These are phyloP conservation scores for Thinocorus orbignyianus DNA, from an alignment of 2,113 vertebrate genomes.

Conservation along the genomic window DNA sequence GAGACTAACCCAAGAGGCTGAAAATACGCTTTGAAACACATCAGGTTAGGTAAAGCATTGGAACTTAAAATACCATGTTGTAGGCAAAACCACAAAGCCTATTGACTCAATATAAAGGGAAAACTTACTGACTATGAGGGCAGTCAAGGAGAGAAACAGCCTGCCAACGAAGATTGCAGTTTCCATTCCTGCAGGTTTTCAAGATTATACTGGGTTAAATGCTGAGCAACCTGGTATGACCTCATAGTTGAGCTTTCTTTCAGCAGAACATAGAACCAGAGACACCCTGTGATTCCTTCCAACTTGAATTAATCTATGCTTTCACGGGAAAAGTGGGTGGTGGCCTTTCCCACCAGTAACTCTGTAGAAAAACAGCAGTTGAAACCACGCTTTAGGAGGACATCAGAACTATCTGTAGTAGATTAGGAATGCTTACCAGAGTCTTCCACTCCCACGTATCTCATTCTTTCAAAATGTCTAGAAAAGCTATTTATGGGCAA, in stretches of 20 bases:
- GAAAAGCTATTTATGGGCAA: neutral
- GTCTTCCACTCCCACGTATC: neutral
- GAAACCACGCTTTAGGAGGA: neutral
- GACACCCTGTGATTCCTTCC: neutral
- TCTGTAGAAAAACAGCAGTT: neutral
- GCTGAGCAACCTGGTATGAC: neutral
- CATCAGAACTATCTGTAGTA: neutral
- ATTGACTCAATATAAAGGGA: neutral
- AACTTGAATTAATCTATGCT: neutral
- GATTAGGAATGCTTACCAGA: neutral
- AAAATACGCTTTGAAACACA: neutral
- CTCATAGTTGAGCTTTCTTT: neutral
- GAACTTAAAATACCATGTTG: neutral
- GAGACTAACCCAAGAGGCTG: neutral
- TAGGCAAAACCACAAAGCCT: neutral
- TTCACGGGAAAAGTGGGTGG: neutral
- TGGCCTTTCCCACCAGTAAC: neutral
- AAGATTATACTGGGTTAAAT: neutral
- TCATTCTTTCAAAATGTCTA: neutral
- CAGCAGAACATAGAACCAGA: neutral
- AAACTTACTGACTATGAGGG: neutral
- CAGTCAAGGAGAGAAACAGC: neutral
- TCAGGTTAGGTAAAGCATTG: neutral
- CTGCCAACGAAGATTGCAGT: neutral
- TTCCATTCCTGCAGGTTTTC: neutral